Percentiles rank a stretch among this genome's conserved stretches.
phyloP scores from a whole-genome alignment of 2,888 invertebrate genomes.

The Argyra leucocephala region DNA sequence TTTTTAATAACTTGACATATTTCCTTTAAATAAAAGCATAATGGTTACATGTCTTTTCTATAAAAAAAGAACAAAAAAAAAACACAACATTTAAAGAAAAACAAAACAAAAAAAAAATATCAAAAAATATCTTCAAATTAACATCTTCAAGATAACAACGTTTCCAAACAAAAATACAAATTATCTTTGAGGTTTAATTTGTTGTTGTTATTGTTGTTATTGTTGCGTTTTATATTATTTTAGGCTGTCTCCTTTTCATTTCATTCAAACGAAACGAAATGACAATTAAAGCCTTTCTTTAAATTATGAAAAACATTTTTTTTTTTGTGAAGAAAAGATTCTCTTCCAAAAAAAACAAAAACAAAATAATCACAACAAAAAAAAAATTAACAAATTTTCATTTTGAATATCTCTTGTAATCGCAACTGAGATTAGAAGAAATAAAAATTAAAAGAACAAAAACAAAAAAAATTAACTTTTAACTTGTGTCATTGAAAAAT shows the following conservation, averaged over 20 bases:
- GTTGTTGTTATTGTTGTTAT: too few relatives aligned
- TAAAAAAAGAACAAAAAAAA: neutral
- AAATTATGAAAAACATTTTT: neutral
- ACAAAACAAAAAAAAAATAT: neutral
- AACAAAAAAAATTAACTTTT: neutral
- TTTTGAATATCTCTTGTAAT: neutral
- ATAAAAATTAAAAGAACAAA: neutral
- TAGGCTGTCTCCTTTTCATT: neutral
- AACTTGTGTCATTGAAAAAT: conserved; percentile 6
- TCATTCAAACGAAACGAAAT: neutral
- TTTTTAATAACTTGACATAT: neutral
- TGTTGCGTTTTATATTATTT: neutral
- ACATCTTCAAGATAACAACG: neutral
- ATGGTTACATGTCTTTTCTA: neutral
- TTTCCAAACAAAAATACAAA: too few relatives aligned
- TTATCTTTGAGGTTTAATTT: too few relatives aligned
- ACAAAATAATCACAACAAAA: neutral
- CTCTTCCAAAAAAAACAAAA: neutral
- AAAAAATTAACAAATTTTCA: neutral
- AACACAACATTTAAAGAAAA: neutral
- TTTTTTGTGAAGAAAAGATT: neutral
- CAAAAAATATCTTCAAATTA: neutral
- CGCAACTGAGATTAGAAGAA: neutral
- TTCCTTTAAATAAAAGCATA: neutral
- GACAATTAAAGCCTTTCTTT: conserved; percentile 6